phyloP scores from a whole-genome alignment of 2,797 vertebrate genomes.

The Microchirus variegatus region DNA sequence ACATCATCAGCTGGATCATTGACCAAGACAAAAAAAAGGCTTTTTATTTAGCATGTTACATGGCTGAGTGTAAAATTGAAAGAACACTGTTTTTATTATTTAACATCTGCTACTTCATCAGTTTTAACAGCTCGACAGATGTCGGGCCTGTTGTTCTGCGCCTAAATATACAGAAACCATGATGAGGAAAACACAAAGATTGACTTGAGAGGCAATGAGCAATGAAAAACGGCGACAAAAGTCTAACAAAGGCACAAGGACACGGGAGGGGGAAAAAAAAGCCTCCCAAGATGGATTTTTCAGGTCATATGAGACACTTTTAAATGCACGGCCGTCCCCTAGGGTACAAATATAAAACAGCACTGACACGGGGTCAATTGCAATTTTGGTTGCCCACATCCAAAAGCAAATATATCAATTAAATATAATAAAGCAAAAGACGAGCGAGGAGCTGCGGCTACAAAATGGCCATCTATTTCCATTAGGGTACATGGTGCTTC shows the following conservation, averaged over 20 bases:
- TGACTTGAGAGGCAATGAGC: slow-evolving; percentile 44
- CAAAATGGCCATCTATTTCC: slow-evolving; percentile 85
- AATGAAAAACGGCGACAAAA: slow-evolving; percentile 50
- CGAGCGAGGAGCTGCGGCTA: slow-evolving; percentile 59
- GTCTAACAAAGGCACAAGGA: slow-evolving; percentile 68
- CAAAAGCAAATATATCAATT: slow-evolving; percentile 86
- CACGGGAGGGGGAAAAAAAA: slow-evolving; percentile 43
- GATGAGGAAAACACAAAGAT: slow-evolving; percentile 60
- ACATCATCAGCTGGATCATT: slow-evolving; percentile 74
- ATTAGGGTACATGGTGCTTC: slow-evolving; percentile 77
- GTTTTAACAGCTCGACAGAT: slow-evolving; percentile 60
- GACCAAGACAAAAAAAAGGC: slow-evolving; percentile 63
- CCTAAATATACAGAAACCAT: slow-evolving; percentile 50
- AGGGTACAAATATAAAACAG: slow-evolving; percentile 60
- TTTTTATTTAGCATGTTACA: slow-evolving; percentile 52
- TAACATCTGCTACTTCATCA: slow-evolving; percentile 70
- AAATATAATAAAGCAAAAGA: slow-evolving; percentile 84
- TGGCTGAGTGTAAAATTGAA: slow-evolving; percentile 48
- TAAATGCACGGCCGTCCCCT: slow-evolving; percentile 59
- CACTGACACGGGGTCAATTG: slow-evolving; percentile 82
- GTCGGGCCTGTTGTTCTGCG: slow-evolving; percentile 51
- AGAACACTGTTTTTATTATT: slow-evolving; percentile 56
- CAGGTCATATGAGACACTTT: slow-evolving; percentile 72
- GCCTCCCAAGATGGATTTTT: slow-evolving; percentile 60
- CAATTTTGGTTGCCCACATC: slow-evolving; percentile 76